Evolutionary conservation across 2,113 vertebrate species (phyloP), one percentile per base, ranked within the genome.

Genomic region (Ceyx margarethae): DNA sequence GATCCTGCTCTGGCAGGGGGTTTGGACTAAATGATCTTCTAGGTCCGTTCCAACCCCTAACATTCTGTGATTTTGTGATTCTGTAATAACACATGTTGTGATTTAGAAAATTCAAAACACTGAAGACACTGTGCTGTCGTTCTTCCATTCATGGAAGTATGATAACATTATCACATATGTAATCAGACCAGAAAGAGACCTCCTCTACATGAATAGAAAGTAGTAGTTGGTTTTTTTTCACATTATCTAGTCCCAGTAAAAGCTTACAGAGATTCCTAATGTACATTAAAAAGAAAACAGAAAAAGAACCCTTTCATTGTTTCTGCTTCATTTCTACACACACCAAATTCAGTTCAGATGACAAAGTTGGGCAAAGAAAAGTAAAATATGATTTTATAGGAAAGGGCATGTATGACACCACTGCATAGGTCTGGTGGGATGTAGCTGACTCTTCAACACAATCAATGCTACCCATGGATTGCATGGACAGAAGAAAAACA

Each of bases 401-500:
- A 61, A 69, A 82, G 50, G 42, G 43, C 31, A 40, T 76, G n/a
- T 13, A 5, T 22, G 64, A 33, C 23, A 69, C 5, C 23, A 13
- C 12, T 13, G n/a, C 37, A 43, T 5, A 65, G 37, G 26, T 45
- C 19, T 78, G 68, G 51, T 40, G 57, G 15, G 29, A 25, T 66
- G 62, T 15, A 31, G 35, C 31, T 28, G 40, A 65, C 46, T 14
- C 57, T 56, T 40, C 1, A 2, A 31, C 9, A 40, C 28, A 69
- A 73, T 35, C 50, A 18, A 15, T 37, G 57, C 10, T 22, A n/a
- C 45, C 31, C 17, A 4, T 3, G 6, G 29, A 68, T 26, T 35
- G 15, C 0, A 0, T 0, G 0, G 37, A 66, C 65, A 50, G 45
- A 58, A 57, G 28, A 72, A 62, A 51, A 54, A 10, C 31, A 74